Evolutionary conservation across 2,113 vertebrate species (phyloP).

Genomic region (Trichomycterus rosablanca): DNA sequence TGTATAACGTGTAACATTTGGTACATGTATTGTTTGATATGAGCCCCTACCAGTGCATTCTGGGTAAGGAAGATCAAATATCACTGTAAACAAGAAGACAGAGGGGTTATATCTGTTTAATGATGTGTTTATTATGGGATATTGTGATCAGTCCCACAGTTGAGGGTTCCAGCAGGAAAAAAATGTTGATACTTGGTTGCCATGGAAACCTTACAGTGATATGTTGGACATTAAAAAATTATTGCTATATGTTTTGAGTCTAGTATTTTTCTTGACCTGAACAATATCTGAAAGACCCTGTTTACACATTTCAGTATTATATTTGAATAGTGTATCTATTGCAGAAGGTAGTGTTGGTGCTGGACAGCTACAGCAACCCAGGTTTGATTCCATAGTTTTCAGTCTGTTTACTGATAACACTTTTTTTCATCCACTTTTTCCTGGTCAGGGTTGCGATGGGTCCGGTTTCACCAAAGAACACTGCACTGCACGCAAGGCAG

Average conservation of each 20-base stretch:
- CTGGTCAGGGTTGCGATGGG: too few species aligned
- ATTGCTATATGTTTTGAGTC: slow-evolving; percentile 52
- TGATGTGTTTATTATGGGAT: slow-evolving; percentile 63
- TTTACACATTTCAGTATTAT: slow-evolving; percentile 13
- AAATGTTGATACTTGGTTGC: slow-evolving; percentile 57
- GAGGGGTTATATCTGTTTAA: slow-evolving; percentile 44
- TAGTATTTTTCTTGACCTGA: too few species aligned
- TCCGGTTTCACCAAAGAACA: too few species aligned
- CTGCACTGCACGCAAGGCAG: too few species aligned
- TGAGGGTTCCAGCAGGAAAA: slow-evolving; percentile 33
- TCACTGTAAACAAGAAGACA: background rate
- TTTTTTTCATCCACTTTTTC: too few species aligned
- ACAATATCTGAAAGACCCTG: slow-evolving; percentile 20
- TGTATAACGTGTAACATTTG: slow-evolving; percentile 38
- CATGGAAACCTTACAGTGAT: slow-evolving; percentile 57
- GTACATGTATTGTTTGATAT: slow-evolving; percentile 42
- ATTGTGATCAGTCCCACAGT: slow-evolving; percentile 46
- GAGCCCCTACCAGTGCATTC: slow-evolving; percentile 36
- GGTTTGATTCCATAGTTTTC: too few species aligned
- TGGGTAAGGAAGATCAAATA: slow-evolving; percentile 14
- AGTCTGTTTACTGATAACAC: too few species aligned
- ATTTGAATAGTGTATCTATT: background rate
- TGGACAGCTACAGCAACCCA: too few species aligned
- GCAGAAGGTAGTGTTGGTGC: background rate
- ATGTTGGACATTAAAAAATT: slow-evolving; percentile 68